Conservation (phyloP, 2,888 invertebrate genomes). For the Altica lythri region DNA sequence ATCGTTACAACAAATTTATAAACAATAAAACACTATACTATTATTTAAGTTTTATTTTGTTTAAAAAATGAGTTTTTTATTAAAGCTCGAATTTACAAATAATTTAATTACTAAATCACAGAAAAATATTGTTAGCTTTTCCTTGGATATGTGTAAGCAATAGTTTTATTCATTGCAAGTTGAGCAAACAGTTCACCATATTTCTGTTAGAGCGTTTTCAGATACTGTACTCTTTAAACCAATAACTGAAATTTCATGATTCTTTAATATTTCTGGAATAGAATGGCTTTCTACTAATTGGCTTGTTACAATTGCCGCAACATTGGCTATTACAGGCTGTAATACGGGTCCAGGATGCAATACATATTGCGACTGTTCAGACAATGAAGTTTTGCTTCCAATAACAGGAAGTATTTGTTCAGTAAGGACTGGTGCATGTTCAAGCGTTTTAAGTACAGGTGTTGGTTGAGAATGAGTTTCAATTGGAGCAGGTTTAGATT, state of each 20-base stretch:
- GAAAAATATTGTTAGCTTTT: too few relatives aligned
- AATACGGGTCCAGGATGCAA: slow-evolving; percentile 11
- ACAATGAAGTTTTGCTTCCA: slow-evolving; percentile 14
- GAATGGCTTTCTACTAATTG: background rate
- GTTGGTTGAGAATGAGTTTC: background rate
- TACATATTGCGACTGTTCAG: slow-evolving; percentile 6
- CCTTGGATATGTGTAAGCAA: too few relatives aligned
- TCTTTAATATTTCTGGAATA: slow-evolving; percentile 1
- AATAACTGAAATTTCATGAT: slow-evolving; percentile 4
- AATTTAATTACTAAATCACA: too few relatives aligned
- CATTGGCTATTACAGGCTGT: background rate
- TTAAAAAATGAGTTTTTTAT: too few relatives aligned
- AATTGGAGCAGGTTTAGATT: slow-evolving; percentile 2
- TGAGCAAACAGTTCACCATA: too few relatives aligned
- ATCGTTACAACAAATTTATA: too few relatives aligned
- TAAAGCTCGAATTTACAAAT: too few relatives aligned
- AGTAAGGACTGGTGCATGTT: background rate
- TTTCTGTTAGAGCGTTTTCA: slow-evolving; percentile 12
- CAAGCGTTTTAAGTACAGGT: background rate
- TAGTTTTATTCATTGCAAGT: too few relatives aligned
- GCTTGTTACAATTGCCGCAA: slow-evolving; percentile 1
- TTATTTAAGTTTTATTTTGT: too few relatives aligned
- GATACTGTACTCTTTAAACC: slow-evolving; percentile 8
- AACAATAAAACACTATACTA: too few relatives aligned
- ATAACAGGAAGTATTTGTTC: background rate